Conservation (phyloP, 2,797 vertebrate species). For the Ispidina lecontei region DNA sequence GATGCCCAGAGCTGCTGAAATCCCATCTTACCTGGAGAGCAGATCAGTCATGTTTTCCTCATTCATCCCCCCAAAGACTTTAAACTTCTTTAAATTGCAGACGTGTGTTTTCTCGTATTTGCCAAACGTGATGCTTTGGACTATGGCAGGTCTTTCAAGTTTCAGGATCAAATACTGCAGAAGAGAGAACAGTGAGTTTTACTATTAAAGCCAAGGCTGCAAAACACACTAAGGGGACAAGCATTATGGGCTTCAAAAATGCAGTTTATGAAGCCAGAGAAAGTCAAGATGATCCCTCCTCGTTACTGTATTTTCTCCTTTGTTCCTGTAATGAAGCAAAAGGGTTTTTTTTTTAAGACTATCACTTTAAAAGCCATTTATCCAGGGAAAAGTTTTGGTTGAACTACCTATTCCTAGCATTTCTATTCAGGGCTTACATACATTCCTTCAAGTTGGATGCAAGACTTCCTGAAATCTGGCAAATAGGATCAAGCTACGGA, state of each 20-base stretch:
- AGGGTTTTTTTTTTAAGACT: neutral
- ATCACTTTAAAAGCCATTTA: neutral
- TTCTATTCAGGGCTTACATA: conserved; percentile 28
- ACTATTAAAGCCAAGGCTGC: neutral
- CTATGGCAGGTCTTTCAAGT: conserved; percentile 95
- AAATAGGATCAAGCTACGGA: conserved; percentile 12
- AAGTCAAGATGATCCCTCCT: neutral
- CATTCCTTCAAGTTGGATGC: neutral
- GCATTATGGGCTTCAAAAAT: neutral
- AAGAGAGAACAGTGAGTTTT: conserved; percentile 25
- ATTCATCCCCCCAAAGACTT: conserved; percentile 99
- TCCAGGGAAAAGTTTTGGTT: neutral
- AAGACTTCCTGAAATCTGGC: conserved; percentile 50
- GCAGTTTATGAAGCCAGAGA: neutral
- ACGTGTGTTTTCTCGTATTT: conserved; percentile 99
- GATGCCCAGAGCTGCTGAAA: neutral
- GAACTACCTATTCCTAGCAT: conserved; percentile 11
- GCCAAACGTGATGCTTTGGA: conserved; percentile 98
- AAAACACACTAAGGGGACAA: neutral
- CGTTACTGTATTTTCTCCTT: neutral
- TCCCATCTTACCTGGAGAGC: conserved; percentile 89
- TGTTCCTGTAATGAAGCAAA: neutral
- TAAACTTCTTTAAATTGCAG: conserved; percentile 99
- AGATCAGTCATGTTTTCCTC: conserved; percentile 99
- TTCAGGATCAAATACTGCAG: conserved; percentile 95